Evolutionary conservation across 2,113 vertebrate species (phyloP).

Genomic region (Neodon shergylaensis): DNA sequence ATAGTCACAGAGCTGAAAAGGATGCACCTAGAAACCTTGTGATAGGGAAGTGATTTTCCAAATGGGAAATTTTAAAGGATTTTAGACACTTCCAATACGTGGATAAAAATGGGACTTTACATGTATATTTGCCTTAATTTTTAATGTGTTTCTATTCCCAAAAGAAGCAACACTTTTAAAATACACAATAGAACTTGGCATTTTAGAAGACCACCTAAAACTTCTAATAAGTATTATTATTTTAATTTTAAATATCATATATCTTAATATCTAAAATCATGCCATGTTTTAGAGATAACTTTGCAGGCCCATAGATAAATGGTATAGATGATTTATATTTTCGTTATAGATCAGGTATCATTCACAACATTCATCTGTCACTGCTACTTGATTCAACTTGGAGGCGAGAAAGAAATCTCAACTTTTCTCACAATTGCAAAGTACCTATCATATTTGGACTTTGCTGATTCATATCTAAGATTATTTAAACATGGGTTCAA

Average conservation of each 20-base stretch:
- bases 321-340: not conserved
- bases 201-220: not conserved
- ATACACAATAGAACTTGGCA: not conserved
- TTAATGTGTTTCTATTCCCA: not conserved
- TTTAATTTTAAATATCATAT: conserved; percentile 6
- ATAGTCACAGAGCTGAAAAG: conserved; percentile 67
- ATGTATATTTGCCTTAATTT: not conserved
- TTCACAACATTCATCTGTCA: not conserved
- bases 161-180: not conserved
- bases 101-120: not conserved
- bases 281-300: not conserved
- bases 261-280: conserved; percentile 1
- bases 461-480: not conserved
- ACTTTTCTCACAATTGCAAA: not conserved
- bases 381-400: not conserved
- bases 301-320: not conserved
- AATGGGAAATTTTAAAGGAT: not conserved
- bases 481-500: not conserved
- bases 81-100: not conserved
- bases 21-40: conserved; percentile 20
- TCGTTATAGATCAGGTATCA: not conserved
- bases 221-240: conserved; percentile 1
- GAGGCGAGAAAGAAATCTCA: not conserved
- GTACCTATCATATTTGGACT: not conserved
- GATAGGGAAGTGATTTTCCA: conserved; percentile 40